phyloP scores from a whole-genome alignment of 2,113 vertebrate genomes.

The Bufo gargarizans region DNA sequence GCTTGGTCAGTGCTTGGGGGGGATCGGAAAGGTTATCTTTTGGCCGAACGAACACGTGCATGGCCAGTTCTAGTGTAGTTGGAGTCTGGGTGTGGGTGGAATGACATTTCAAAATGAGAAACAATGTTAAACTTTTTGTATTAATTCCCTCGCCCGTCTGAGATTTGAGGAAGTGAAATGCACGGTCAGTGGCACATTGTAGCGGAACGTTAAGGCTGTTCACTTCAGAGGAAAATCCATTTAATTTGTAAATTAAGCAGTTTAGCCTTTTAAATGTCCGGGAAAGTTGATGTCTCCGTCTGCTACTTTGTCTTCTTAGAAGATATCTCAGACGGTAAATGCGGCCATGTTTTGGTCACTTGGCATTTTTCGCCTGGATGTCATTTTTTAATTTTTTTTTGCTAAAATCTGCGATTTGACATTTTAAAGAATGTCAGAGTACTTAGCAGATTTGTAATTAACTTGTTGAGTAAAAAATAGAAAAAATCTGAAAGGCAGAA shows the following conservation, averaged over 20 bases:
- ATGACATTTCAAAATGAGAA: background rate
- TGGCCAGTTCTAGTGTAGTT: background rate
- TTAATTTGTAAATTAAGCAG: background rate
- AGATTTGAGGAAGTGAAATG: background rate
- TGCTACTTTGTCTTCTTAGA: background rate
- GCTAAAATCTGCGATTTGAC: slow-evolving; percentile 14
- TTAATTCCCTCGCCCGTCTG: background rate
- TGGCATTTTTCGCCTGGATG: background rate
- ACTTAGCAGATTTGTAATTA: slow-evolving; percentile 37
- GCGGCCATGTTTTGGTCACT: slow-evolving; percentile 3
- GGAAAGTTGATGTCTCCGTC: background rate
- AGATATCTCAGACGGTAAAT: background rate
- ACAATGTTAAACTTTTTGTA: background rate
- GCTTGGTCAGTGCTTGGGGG: too few relatives aligned
- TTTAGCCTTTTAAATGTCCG: background rate
- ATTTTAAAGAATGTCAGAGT: slow-evolving; percentile 39
- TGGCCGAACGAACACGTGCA: too few relatives aligned
- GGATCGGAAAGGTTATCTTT: too few relatives aligned
- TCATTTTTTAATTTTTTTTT: background rate
- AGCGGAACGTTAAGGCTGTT: background rate
- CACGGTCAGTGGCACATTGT: background rate
- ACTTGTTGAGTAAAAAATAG: slow-evolving; percentile 35
- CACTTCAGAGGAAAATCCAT: background rate
- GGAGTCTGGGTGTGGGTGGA: background rate
- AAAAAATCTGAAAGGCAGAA: slow-evolving; percentile 7